Evolutionary conservation across 2,888 invertebrate species (phyloP).

Genomic region (Noctua janthe): DNA sequence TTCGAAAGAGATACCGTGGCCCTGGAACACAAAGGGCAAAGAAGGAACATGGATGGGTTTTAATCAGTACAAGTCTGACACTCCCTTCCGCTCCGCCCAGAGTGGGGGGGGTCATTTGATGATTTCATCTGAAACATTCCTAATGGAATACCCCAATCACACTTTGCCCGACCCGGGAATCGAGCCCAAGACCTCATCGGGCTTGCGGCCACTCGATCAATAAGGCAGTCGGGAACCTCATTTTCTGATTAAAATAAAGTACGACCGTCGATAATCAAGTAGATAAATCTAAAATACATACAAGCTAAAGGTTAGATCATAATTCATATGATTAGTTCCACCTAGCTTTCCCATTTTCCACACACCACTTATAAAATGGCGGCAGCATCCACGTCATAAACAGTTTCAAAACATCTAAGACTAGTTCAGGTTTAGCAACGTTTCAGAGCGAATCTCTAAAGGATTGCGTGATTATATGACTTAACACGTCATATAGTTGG

Average conservation of each 20-base stretch:
- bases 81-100: no score
- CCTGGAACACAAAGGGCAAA: no score
- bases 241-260: not conserved
- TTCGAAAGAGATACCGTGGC: no score
- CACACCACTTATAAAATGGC: not conserved
- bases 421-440: constrained; percentile 8
- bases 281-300: not conserved
- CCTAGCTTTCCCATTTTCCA: not conserved
- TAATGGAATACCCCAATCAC: no score
- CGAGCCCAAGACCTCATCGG: not conserved
- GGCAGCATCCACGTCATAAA: not conserved
- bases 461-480: constrained; percentile 49
- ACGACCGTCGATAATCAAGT: not conserved
- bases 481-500: constrained; percentile 38
- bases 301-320: not conserved
- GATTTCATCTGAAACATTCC: no score
- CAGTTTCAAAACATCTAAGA: constrained; percentile 25
- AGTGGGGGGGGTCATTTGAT: no score
- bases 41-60: no score
- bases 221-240: not conserved
- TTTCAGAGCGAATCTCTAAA: constrained; percentile 28
- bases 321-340: not conserved
- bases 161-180: no score
- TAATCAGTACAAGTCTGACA: no score
- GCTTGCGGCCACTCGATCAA: not conserved